These are phyloP conservation scores for Pangasius sanitwongsei DNA, from an alignment of 2,797 vertebrate genomes.

Conservation along the genomic window DNA sequence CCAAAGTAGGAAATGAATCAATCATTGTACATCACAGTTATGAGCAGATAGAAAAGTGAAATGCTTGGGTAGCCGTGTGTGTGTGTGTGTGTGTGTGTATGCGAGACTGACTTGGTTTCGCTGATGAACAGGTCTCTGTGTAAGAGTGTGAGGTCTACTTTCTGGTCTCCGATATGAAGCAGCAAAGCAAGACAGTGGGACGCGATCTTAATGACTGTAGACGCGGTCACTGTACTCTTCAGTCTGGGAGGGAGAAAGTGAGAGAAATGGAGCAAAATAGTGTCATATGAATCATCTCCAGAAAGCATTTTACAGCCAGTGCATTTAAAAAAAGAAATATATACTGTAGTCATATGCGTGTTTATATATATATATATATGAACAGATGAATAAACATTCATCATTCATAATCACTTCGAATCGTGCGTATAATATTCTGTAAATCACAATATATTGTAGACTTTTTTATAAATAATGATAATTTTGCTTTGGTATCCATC, in stretches of 20 bases:
- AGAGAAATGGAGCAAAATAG: background rate
- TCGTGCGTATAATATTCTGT: background rate
- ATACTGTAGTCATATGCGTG: background rate
- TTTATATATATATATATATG: background rate
- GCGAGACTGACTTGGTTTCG: constrained; percentile 77
- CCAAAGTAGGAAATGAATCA: background rate
- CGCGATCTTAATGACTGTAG: constrained; percentile 86
- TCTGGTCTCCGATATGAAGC: constrained; percentile 86
- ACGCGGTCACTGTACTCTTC: constrained; percentile 79
- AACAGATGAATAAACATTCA: background rate
- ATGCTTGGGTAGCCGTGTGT: background rate
- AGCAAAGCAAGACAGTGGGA: constrained; percentile 83
- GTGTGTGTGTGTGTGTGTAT: too few relatives aligned
- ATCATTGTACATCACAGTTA: background rate
- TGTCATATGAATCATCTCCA: background rate
- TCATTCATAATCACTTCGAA: background rate
- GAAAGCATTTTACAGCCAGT: background rate
- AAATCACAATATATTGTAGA: background rate
- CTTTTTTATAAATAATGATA: background rate
- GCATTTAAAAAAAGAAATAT: background rate
- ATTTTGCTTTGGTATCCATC: background rate
- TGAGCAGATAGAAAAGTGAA: background rate
- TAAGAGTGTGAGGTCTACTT: constrained; percentile 83
- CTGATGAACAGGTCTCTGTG: constrained; percentile 86
- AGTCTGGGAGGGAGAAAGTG: constrained; percentile 69